Percentiles rank a stretch among this genome's conserved stretches.
Evolutionary conservation across 2,888 invertebrate species (phyloP).

Genomic region (Teleiodes luculella): DNA sequence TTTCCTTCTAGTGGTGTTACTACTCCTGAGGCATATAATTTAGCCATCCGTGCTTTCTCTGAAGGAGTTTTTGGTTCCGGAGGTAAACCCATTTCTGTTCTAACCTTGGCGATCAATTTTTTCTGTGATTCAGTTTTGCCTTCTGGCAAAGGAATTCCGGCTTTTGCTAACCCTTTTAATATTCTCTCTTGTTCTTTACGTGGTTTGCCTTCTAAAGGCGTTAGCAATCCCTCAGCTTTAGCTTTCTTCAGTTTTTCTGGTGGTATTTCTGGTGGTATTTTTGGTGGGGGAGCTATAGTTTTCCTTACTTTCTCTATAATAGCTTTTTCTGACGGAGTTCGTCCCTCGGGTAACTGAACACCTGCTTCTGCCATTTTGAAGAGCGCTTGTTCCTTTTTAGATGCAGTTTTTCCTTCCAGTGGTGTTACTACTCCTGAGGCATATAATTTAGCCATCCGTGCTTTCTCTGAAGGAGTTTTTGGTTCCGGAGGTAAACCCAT

Average conservation of each 20-base stretch:
- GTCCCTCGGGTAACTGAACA: constrained; percentile 29
- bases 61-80: constrained; percentile 23
- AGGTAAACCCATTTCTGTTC: constrained; percentile 30
- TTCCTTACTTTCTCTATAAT: constrained; percentile 26
- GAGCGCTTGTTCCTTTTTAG: constrained; percentile 34
- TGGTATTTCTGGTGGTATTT: not conserved
- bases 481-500: constrained; percentile 33
- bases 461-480: constrained; percentile 20
- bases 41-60: constrained; percentile 20
- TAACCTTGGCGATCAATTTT: constrained; percentile 26
- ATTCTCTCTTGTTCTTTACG: constrained; percentile 31
- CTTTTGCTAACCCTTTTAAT: constrained; percentile 18
- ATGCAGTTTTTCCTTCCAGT: constrained; percentile 34
- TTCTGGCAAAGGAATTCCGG: constrained; percentile 27
- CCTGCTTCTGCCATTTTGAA: constrained; percentile 27
- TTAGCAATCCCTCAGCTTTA: constrained; percentile 24
- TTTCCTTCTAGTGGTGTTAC: constrained; percentile 30
- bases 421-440: constrained; percentile 29
- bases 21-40: constrained; percentile 23
- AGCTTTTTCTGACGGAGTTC: constrained; percentile 29
- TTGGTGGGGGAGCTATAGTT: not conserved
- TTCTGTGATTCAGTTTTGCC: constrained; percentile 29
- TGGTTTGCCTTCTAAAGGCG: constrained; percentile 30
- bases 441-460: constrained; percentile 23
- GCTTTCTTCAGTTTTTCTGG: constrained; percentile 19